Evolutionary conservation across 1,140 invertebrate genomes (phyloP).

Genomic region (Drosophila obscura): DNA sequence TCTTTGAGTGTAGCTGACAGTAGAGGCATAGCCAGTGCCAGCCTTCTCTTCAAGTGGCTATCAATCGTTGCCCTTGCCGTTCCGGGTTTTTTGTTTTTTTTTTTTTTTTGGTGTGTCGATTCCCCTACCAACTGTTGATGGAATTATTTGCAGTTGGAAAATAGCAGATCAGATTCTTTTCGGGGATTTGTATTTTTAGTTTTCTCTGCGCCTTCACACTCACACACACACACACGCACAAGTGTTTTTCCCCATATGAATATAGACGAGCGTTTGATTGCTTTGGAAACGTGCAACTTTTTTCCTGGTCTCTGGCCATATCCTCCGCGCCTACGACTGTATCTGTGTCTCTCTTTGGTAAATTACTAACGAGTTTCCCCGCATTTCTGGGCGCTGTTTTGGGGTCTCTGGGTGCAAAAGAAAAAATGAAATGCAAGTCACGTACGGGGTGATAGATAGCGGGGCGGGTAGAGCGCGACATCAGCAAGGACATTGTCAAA

Average conservation of each 20-base stretch:
- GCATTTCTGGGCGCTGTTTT: conserved; percentile 27
- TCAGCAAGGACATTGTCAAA: conserved; percentile 80
- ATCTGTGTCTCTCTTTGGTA: conserved; percentile 44
- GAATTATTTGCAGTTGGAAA: conserved; percentile 78
- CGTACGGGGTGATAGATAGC: conserved; percentile 42
- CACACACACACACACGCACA: background rate
- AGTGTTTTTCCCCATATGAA: conserved; percentile 53
- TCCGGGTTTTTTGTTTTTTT: conserved; percentile 16
- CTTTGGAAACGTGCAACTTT: conserved; percentile 58
- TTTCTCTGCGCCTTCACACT: conserved; percentile 18
- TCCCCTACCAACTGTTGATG: conserved; percentile 54
- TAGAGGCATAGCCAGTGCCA: conserved; percentile 5
- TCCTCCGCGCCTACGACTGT: conserved; percentile 17
- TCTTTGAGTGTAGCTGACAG: conserved; percentile 24
- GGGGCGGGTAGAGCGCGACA: conserved; percentile 42
- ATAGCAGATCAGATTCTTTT: conserved; percentile 13
- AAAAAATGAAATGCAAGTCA: conserved; percentile 74
- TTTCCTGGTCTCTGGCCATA: conserved; percentile 4
- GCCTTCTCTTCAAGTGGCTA: conserved; percentile 70
- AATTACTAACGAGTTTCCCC: conserved; percentile 78
- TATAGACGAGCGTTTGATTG: conserved; percentile 76
- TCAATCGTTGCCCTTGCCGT: conserved; percentile 75
- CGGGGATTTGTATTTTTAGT: conserved; percentile 49
- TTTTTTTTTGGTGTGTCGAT: conserved; percentile 37
- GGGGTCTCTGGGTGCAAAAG: conserved; percentile 41